Conservation (phyloP, 2,113 vertebrate species). For the Leiothrix lutea region DNA sequence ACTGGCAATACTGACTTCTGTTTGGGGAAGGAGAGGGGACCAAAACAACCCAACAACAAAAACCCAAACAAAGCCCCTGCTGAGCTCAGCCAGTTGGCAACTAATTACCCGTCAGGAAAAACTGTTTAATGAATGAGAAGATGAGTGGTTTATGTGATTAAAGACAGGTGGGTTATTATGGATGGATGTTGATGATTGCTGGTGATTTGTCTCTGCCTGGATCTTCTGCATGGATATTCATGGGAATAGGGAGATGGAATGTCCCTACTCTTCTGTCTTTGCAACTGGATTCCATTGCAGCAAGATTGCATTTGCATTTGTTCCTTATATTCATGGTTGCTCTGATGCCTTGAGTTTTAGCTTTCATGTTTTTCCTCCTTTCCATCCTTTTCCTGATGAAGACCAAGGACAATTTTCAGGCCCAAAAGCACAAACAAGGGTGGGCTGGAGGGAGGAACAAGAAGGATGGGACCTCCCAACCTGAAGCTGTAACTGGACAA, state of each 20-base stretch:
- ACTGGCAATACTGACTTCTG: background rate
- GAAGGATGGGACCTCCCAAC: too few species aligned
- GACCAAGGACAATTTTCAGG: too few species aligned
- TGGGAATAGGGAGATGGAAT: too few species aligned
- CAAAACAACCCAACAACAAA: background rate
- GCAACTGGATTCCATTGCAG: background rate
- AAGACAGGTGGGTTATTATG: background rate
- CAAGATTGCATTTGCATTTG: constrained; percentile 3
- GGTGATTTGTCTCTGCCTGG: background rate
- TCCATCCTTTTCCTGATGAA: too few species aligned
- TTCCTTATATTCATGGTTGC: background rate
- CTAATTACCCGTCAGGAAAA: background rate
- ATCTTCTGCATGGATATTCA: background rate
- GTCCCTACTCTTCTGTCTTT: background rate
- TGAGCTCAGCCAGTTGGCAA: background rate
- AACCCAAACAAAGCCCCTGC: background rate
- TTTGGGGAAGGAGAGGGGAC: background rate
- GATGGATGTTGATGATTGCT: background rate
- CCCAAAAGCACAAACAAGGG: too few species aligned
- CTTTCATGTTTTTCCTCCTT: too few species aligned
- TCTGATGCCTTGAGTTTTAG: background rate
- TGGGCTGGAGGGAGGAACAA: too few species aligned
- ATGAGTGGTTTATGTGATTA: background rate
- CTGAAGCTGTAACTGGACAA: too few species aligned
- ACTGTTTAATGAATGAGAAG: background rate